Base-by-base conservation (phyloP, 1,140 invertebrate species). In the Euura lappo region DNA sequence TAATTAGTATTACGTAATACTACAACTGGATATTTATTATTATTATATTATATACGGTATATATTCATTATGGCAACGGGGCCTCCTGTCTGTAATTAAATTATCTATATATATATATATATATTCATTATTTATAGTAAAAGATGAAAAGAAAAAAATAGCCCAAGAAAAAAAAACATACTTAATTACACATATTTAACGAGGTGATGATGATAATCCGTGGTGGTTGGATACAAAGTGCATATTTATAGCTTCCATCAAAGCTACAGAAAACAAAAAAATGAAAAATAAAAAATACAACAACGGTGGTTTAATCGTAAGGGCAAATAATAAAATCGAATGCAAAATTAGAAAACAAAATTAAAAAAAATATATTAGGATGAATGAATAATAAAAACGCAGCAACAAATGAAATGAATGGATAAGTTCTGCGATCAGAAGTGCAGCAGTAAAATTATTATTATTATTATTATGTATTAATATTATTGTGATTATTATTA, bases 361-460 rank as follows among this genome's bases (percentile, higher is more conserved):
- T n/a, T n/a, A 72, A 72, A 65, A 69, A 42, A 69, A 69, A 45
- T 65, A 44, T n/a, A n/a, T n/a, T n/a, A n/a, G 44, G 73, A 73
- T 68, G 43, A 71, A 70, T 46, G 60, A 67, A 71, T 47, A 71
- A 71, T 64, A 47, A 3, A 69, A 71, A 69, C n/a, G n/a, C 47
- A 65, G 44, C 45, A 69, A 68, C 71, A 65, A 72, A 72, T 67
- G 45, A 70, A 28, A 66, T 60, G 6, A 70, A 71, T 68, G 2
- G 44, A 69, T 45, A 74, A 73, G 66, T 11, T 11, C 8, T 11
- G 13, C 51, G 51, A 60, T n/a, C 51, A n/a, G 8, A 60, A n/a
- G 8, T n/a, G 51, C 51, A 60, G 51, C 2, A n/a, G 51, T n/a
- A 60, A n/a, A 3, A 60, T 8, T n/a, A 60, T 8, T 3, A 60